Evolutionary conservation across 2,888 invertebrate species (phyloP).

Genomic region (Syritta pipiens): DNA sequence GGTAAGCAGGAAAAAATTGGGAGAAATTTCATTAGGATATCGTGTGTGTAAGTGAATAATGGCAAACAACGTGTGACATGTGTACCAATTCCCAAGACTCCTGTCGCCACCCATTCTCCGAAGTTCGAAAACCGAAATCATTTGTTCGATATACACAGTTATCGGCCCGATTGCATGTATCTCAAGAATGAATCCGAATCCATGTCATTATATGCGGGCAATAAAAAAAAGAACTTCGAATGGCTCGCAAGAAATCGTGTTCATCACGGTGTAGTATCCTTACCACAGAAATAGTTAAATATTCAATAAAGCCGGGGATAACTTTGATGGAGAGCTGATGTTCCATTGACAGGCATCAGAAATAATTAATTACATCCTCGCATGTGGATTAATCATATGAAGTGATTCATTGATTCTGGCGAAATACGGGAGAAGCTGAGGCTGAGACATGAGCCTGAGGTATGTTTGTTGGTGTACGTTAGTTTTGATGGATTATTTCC

Average conservation of each 20-base stretch:
- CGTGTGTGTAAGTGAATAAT: slow-evolving; percentile 65
- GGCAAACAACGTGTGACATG: slow-evolving; percentile 59
- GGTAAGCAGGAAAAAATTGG: neutral
- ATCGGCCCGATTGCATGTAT: slow-evolving; percentile 59
- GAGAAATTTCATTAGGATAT: slow-evolving; percentile 52
- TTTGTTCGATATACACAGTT: slow-evolving; percentile 51
- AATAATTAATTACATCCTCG: slow-evolving; percentile 65
- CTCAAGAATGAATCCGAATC: slow-evolving; percentile 9
- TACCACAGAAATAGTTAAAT: slow-evolving; percentile 43
- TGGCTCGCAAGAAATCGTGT: slow-evolving; percentile 26
- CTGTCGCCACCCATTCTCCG: neutral
- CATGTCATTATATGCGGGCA: slow-evolving; percentile 42
- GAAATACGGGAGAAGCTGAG: slow-evolving; percentile 5
- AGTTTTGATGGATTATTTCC: slow-evolving; percentile 61
- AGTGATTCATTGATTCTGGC: slow-evolving; percentile 47
- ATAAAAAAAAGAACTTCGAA: slow-evolving; percentile 18
- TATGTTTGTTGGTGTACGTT: slow-evolving; percentile 26
- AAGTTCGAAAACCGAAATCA: slow-evolving; percentile 51
- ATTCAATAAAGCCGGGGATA: slow-evolving; percentile 53
- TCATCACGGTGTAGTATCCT: slow-evolving; percentile 43
- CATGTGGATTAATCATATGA: slow-evolving; percentile 64
- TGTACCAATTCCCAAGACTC: slow-evolving; percentile 56
- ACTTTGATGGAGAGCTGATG: slow-evolving; percentile 31
- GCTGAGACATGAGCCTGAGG: neutral
- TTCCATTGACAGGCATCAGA: slow-evolving; percentile 61